Conservation (phyloP, 2,888 invertebrate genomes). For the Orchesella flavescens region DNA sequence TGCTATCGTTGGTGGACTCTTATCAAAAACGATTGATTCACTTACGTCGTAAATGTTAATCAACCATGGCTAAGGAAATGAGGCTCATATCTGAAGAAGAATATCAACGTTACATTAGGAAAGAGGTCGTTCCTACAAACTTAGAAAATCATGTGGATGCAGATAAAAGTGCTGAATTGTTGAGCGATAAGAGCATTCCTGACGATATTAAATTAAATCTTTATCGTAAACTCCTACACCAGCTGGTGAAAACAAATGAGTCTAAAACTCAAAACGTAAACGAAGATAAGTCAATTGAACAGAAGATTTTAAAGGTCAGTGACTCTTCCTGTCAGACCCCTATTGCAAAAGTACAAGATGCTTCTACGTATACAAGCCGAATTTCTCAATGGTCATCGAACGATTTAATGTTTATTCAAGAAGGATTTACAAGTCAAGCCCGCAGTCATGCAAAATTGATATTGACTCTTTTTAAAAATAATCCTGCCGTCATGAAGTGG, state of each 20-base stretch:
- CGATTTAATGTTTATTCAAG: neutral
- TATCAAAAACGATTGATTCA: neutral
- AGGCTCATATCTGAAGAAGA: slow-evolving; percentile 39
- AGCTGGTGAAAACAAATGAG: neutral
- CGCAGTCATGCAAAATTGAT: neutral
- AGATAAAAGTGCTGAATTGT: neutral
- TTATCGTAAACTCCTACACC: slow-evolving; percentile 16
- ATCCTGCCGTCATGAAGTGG: neutral
- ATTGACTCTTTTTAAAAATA: slow-evolving; percentile 4
- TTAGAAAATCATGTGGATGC: no score
- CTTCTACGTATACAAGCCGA: neutral
- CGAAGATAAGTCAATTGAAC: neutral
- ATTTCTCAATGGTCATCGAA: neutral
- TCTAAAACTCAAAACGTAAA: neutral
- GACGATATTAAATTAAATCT: slow-evolving; percentile 30
- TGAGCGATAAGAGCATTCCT: neutral
- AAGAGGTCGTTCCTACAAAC: neutral
- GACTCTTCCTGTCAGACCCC: no score
- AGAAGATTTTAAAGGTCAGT: no score
- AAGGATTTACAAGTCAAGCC: slow-evolving; percentile 16
- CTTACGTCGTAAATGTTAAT: slow-evolving; percentile 1
- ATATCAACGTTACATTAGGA: slow-evolving; percentile 32
- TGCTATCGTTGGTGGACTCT: neutral
- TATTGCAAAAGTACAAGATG: no score
- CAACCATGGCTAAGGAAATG: slow-evolving; percentile 41